Conservation (phyloP, 1,140 invertebrate genomes). For the Atta colombica region DNA sequence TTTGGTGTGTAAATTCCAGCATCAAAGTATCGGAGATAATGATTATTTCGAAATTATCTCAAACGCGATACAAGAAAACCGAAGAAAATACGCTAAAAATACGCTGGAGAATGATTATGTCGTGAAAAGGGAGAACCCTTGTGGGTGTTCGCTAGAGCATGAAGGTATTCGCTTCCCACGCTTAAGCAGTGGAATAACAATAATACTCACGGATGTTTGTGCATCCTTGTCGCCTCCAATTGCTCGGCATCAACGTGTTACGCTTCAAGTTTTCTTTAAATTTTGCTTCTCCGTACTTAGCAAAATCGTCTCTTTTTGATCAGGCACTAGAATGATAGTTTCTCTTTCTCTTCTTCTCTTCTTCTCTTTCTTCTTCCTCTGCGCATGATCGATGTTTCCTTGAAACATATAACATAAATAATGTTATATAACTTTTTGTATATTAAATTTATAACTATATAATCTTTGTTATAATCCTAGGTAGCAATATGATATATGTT, state of each 20-base stretch:
- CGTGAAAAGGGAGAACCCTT: conserved; percentile 42
- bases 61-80: background rate
- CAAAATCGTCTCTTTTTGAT: conserved; percentile 43
- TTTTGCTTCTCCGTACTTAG: background rate
- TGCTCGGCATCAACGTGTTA: background rate
- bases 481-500: background rate
- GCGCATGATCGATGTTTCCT: background rate
- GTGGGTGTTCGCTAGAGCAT: conserved; percentile 42
- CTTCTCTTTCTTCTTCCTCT: background rate
- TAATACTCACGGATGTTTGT: conserved; percentile 44
- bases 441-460: background rate
- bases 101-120: conserved; percentile 20
- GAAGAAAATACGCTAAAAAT: background rate
- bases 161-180: conserved; percentile 66
- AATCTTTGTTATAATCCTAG: background rate
- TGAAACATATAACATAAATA: conserved; percentile 5
- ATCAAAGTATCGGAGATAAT: background rate
- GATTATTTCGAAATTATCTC: background rate
- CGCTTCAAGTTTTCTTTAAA: conserved; percentile 26
- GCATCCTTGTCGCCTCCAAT: background rate
- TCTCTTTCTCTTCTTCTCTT: no score
- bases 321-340: conserved; percentile 1
- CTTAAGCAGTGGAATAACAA: conserved; percentile 63
- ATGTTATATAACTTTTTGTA: background rate
- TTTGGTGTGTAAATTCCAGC: background rate